Percentiles rank a stretch among this genome's conserved stretches.
Evolutionary conservation across 2,888 invertebrate species (phyloP).

Genomic region (Drosophila yooni): DNA sequence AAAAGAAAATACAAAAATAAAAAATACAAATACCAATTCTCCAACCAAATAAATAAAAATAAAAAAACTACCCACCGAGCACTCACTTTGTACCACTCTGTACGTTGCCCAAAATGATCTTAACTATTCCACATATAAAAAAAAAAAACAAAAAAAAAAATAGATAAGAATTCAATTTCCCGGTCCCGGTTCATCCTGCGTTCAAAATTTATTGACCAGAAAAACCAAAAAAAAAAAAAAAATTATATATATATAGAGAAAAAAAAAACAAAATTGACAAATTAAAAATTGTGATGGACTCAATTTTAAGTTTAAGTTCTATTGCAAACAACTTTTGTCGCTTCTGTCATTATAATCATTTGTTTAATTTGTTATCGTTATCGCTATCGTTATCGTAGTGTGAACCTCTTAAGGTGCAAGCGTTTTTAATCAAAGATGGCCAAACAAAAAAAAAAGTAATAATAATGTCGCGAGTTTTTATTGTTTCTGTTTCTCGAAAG

Average conservation of each 20-base stretch:
- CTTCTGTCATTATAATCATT: constrained; percentile 46
- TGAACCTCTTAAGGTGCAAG: constrained; percentile 77
- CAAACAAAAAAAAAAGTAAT: constrained; percentile 15
- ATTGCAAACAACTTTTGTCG: constrained; percentile 54
- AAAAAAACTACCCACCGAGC: constrained; percentile 53
- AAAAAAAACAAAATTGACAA: constrained; percentile 59
- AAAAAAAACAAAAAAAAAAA: constrained; percentile 14
- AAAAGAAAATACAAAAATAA: constrained; percentile 16
- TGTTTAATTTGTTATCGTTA: constrained; percentile 37
- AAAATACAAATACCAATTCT: constrained; percentile 34
- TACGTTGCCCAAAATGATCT: constrained; percentile 52
- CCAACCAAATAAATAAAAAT: constrained; percentile 53
- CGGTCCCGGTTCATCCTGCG: constrained; percentile 52
- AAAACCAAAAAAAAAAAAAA: constrained; percentile 24
- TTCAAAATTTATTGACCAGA: constrained; percentile 54
- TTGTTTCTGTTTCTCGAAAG: constrained; percentile 69
- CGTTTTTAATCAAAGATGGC: constrained; percentile 85
- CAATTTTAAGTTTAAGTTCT: constrained; percentile 74
- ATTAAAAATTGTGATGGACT: constrained; percentile 84
- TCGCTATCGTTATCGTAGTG: constrained; percentile 39
- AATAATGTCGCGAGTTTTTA: constrained; percentile 56
- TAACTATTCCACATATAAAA: constrained; percentile 31
- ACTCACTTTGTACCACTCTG: constrained; percentile 67
- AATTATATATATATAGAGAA: background rate
- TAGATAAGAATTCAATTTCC: constrained; percentile 15